These are phyloP conservation scores for Drosophila orena DNA, from an alignment of 1,140 invertebrate species.

Conservation along the genomic window DNA sequence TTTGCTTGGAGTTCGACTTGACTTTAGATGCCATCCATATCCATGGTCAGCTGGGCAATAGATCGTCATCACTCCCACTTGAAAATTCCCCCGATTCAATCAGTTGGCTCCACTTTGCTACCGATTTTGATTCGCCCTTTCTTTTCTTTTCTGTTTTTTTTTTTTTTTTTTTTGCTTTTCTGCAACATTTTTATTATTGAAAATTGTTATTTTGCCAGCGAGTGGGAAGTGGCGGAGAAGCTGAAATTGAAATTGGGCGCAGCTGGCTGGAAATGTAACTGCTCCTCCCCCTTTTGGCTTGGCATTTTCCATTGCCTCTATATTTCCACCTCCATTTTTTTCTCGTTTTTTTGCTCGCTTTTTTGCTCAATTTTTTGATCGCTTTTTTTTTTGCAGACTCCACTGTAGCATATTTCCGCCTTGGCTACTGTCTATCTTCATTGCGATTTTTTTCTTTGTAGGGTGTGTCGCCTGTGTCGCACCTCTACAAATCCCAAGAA, in stretches of 20 bases:
- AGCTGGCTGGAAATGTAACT: slow-evolving; percentile 52
- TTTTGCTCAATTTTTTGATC: too few relatives aligned
- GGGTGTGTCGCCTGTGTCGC: slow-evolving; percentile 65
- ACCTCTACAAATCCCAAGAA: slow-evolving; percentile 35
- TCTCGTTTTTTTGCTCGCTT: too few relatives aligned
- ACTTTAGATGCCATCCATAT: slow-evolving; percentile 19
- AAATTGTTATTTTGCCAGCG: slow-evolving; percentile 48
- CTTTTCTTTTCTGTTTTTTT: not conserved
- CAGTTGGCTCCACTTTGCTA: slow-evolving; percentile 1
- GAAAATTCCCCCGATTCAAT: slow-evolving; percentile 20
- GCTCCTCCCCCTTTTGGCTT: slow-evolving; percentile 24
- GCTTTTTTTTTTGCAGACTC: slow-evolving; percentile 19
- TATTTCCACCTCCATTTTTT: not conserved
- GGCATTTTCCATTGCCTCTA: not conserved
- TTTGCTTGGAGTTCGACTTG: slow-evolving; percentile 1
- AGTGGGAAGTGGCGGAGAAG: slow-evolving; percentile 4
- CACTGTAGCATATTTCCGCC: slow-evolving; percentile 59
- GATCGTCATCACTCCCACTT: slow-evolving; percentile 9
- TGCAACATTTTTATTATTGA: slow-evolving; percentile 54
- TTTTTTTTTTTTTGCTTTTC: not conserved
- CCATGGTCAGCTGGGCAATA: slow-evolving; percentile 33
- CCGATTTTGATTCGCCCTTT: not conserved
- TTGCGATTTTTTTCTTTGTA: slow-evolving; percentile 23
- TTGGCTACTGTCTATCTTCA: slow-evolving; percentile 51
- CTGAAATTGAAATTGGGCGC: slow-evolving; percentile 57